Evolutionary conservation across 2,888 invertebrate species (phyloP), one percentile per base, ranked within the genome.

Genomic region (Heteromyza rotundicornis): DNA sequence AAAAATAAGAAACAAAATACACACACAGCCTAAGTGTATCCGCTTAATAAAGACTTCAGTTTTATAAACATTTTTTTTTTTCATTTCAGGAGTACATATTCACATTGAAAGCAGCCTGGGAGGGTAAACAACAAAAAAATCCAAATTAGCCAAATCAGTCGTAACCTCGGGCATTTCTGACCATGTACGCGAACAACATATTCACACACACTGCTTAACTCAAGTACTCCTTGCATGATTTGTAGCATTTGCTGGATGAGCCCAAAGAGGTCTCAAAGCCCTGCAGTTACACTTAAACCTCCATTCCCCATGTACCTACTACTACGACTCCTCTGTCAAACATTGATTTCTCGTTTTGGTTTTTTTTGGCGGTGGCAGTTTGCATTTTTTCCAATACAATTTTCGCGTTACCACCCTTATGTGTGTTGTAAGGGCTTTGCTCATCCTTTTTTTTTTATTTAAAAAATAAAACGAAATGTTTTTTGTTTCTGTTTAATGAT

Each of bases 91-190:
- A 10, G 8, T n/a, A n/a, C 40, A n/a, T n/a, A n/a, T n/a, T n/a
- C n/a, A n/a, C n/a, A n/a, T n/a, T n/a, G n/a, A n/a, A n/a, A n/a
- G n/a, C n/a, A n/a, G 40, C 10, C 14, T 40, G 12, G 7, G 47
- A 47, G 58, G 40, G 19, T 10, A 2, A 32, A 49, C 2, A 0
- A 27, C 10, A 19, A 40, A 44, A 40, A 51, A 40, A 35, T 35
- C 22, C 59, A 59, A 64, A 67, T 67, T 69, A 64, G 66, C 63
- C 64, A 62, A 67, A 69, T 69, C 64, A 66, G 57, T 68, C 65
- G 60, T 64, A 40, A 63, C 68, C 67, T 59, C 49, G 17, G 66
- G 68, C 62, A 54, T 59, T 64, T 64, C 61, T 59, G 65, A 63
- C 67, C 58, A 59, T 50, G 16, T 27, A n/a, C n/a, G n/a, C 40